Conservation (phyloP, 2,888 invertebrate species). For the Neoaliturus tenellus region DNA sequence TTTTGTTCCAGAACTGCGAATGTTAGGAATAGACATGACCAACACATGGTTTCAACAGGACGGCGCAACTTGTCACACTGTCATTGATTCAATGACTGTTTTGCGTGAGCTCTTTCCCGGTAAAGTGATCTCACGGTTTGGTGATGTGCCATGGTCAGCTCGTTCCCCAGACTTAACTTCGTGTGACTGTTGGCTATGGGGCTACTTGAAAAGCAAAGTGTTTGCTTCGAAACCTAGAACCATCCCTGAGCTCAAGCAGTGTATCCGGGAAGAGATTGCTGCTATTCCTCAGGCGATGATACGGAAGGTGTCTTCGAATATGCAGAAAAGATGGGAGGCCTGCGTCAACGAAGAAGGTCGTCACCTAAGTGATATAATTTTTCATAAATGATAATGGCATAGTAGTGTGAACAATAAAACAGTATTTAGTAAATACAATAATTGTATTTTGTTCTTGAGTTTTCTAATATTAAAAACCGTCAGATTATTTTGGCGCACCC, state of each 20-base stretch:
- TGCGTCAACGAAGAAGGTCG: neutral
- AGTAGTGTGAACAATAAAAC: too few species aligned
- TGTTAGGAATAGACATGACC: neutral
- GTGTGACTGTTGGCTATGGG: slow-evolving; percentile 34
- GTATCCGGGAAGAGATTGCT: slow-evolving; percentile 9
- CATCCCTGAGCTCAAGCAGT: neutral
- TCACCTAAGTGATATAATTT: neutral
- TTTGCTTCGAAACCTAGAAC: neutral
- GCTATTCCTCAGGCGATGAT: slow-evolving; percentile 15
- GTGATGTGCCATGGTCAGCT: neutral
- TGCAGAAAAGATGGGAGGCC: slow-evolving; percentile 21
- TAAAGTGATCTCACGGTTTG: neutral
- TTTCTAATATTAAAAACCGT: too few species aligned
- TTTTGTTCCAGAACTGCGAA: neutral
- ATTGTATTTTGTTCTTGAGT: too few species aligned
- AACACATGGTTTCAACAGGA: neutral
- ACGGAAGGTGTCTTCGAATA: neutral
- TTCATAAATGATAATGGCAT: neutral
- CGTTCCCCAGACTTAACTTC: neutral
- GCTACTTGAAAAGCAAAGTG: slow-evolving; percentile 21
- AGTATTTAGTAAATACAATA: too few species aligned
- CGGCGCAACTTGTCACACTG: neutral
- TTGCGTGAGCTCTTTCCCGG: neutral
- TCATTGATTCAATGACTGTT: neutral
- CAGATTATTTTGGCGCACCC: too few species aligned